Evolutionary conservation across 30 jellyfish, hydroid and myxozoan species (phyloP).

Genomic region (Cassiopea xamachana): DNA sequence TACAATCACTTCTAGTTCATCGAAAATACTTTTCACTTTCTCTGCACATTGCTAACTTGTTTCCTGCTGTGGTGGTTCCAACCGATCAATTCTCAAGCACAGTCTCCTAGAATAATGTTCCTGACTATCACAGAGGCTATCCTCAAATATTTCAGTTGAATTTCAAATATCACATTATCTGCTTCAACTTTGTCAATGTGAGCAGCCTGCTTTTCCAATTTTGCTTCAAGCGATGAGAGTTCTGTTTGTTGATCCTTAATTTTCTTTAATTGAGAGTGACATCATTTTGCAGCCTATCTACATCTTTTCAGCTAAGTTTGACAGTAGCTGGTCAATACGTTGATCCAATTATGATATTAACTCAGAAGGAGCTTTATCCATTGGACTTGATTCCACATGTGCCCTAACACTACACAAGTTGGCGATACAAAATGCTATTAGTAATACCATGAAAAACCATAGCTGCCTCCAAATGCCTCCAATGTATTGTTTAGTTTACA

Average conservation of each 20-base stretch:
- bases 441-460: not conserved
- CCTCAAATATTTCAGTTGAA: conserved; percentile 13
- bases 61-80: conserved; percentile 17
- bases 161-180: not conserved
- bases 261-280: conserved; percentile 33
- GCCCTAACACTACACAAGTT: conserved; percentile 24
- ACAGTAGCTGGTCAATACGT: conserved; percentile 34
- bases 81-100: conserved; percentile 37
- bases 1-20: conserved; percentile 33
- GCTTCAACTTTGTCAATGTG: conserved; percentile 24
- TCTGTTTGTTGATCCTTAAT: conserved; percentile 35
- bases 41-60: conserved; percentile 43
- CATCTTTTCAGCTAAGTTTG: conserved; percentile 31
- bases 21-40: conserved; percentile 48
- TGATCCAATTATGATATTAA: conserved; percentile 53
- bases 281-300: not conserved
- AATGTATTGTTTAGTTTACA: not conserved
- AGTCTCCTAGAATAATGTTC: conserved; percentile 49
- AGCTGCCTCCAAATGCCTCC: not conserved
- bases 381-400: conserved; percentile 35
- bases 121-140: conserved; percentile 19
- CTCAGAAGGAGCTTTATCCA: conserved; percentile 48
- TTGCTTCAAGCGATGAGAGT: conserved; percentile 29
- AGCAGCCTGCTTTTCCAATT: conserved; percentile 15
- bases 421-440: conserved; percentile 1